These are phyloP conservation scores for Harpalus rufipes DNA, from an alignment of 2,888 invertebrate species.

Conservation along the genomic window DNA sequence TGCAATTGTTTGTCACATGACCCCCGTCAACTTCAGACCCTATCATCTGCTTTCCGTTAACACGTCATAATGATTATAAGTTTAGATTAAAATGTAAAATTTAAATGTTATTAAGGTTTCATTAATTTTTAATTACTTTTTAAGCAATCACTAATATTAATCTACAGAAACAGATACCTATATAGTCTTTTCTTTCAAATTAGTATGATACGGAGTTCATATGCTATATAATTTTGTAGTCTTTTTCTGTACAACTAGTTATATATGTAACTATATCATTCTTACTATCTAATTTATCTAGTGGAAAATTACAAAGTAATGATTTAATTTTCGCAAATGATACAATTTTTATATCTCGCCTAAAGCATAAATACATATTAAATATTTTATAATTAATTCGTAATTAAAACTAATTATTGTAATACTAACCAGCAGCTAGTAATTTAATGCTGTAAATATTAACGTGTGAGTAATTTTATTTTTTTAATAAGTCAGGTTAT, in stretches of 20 bases:
- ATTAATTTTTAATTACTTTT: too few species aligned
- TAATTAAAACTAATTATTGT: slow-evolving; percentile 42
- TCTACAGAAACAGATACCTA: too few species aligned
- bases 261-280: not conserved
- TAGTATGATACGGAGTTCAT: too few species aligned
- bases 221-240: too few species aligned
- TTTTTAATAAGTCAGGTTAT: slow-evolving; percentile 31
- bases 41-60: too few species aligned
- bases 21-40: too few species aligned
- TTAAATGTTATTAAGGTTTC: too few species aligned
- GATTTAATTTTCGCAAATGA: slow-evolving; percentile 34
- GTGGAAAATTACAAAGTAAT: not conserved
- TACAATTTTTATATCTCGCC: slow-evolving; percentile 21
- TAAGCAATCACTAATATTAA: too few species aligned
- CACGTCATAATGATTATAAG: too few species aligned
- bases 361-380: slow-evolving; percentile 22
- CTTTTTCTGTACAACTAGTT: not conserved
- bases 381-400: slow-evolving; percentile 32
- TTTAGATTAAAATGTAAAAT: too few species aligned
- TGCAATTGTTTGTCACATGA: too few species aligned
- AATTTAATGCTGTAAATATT: slow-evolving; percentile 18
- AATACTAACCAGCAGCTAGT: slow-evolving; percentile 20
- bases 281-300: not conserved
- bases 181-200: too few species aligned
- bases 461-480: slow-evolving; percentile 16